Conservation (phyloP, 1,140 invertebrate species). For the Achroia grisella region DNA sequence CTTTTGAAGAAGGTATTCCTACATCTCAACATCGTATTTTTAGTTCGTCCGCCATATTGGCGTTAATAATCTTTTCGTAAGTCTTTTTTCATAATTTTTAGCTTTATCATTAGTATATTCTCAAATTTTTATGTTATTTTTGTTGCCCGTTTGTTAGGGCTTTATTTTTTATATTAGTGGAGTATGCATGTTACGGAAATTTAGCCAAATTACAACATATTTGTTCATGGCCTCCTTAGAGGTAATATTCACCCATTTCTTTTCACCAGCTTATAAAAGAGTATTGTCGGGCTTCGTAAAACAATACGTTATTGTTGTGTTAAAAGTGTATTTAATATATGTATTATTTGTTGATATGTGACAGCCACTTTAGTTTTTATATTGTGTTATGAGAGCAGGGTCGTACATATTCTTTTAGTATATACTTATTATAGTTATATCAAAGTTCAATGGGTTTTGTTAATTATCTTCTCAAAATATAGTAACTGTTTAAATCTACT, state of each 20-base stretch:
- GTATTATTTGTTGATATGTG: too few relatives aligned
- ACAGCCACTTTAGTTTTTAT: too few relatives aligned
- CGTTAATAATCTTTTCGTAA: constrained; percentile 70
- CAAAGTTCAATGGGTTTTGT: neutral
- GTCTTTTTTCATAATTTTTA: constrained; percentile 68
- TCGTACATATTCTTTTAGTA: neutral
- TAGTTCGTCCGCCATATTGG: constrained; percentile 73
- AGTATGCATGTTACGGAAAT: constrained; percentile 45
- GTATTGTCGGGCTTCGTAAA: too few relatives aligned
- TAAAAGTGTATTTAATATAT: too few relatives aligned
- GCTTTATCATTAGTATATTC: constrained; percentile 49
- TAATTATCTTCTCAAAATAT: neutral
- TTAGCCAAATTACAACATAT: constrained; percentile 41
- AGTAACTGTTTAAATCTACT: constrained; percentile 1
- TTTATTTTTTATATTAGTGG: constrained; percentile 40
- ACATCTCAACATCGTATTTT: constrained; percentile 69
- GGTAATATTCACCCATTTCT: constrained; percentile 40
- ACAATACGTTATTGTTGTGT: too few relatives aligned
- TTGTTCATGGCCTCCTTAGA: constrained; percentile 56
- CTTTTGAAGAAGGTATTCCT: constrained; percentile 57
- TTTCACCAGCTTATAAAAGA: neutral
- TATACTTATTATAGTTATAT: neutral
- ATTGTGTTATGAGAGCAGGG: too few relatives aligned
- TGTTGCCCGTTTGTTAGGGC: constrained; percentile 36
- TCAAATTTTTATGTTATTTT: constrained; percentile 47